phyloP scores from a whole-genome alignment of 1,140 invertebrate species.

The Brachionus plicatilis region DNA sequence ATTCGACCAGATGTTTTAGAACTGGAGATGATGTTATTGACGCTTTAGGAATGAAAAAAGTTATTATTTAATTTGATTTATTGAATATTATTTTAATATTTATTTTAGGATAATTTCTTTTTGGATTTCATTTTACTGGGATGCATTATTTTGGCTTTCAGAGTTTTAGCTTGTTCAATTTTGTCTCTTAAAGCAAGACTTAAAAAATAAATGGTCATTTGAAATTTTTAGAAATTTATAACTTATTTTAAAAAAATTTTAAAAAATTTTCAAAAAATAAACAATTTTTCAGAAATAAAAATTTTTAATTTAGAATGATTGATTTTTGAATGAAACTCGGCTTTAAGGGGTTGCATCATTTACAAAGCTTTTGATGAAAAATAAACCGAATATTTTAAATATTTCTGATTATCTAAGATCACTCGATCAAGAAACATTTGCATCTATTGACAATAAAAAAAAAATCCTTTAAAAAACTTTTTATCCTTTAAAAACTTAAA shows the following conservation, averaged over 20 bases:
- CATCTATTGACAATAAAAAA: too few relatives aligned
- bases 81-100: not conserved
- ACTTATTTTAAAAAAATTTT: not conserved
- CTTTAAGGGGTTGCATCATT: too few relatives aligned
- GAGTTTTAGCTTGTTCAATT: constrained; percentile 7
- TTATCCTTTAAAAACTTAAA: too few relatives aligned
- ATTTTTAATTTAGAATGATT: not conserved
- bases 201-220: not conserved
- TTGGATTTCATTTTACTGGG: constrained; percentile 12
- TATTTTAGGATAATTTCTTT: constrained; percentile 1
- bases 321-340: too few relatives aligned
- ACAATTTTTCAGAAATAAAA: not conserved
- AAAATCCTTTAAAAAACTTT: too few relatives aligned
- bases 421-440: too few relatives aligned
- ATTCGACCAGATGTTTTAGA: constrained; percentile 28
- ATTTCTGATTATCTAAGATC: too few relatives aligned
- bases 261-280: too few relatives aligned
- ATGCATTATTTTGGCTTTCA: not conserved
- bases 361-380: too few relatives aligned
- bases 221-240: not conserved
- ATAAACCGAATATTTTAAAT: too few relatives aligned
- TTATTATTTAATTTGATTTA: not conserved
- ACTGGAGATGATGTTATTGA: constrained; percentile 38
- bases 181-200: constrained; percentile 8
- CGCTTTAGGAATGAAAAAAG: constrained; percentile 4